Conservation (phyloP, 1,140 invertebrate species). For the Phortica variegata region DNA sequence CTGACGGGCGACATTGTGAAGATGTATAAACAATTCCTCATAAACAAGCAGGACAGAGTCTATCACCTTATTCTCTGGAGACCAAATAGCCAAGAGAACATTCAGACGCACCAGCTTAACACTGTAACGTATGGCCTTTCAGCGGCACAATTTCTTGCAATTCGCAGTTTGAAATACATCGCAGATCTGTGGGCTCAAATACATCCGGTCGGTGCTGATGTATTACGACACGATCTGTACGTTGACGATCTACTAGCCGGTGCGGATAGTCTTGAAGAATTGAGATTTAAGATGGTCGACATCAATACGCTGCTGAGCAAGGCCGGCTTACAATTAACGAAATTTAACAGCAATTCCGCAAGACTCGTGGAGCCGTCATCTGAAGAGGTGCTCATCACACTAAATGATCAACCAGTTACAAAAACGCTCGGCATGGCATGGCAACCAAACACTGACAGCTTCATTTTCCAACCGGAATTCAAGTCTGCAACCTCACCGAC, state of each 20-base stretch:
- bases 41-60: slow-evolving; percentile 24
- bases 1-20: slow-evolving; percentile 50
- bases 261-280: not conserved
- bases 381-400: not conserved
- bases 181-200: not conserved
- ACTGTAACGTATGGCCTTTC: slow-evolving; percentile 4
- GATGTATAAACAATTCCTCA: slow-evolving; percentile 57
- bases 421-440: not conserved
- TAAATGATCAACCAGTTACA: not conserved
- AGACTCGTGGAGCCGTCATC: not conserved
- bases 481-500: not conserved
- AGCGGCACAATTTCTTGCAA: slow-evolving; percentile 5
- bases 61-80: not conserved
- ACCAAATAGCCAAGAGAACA: slow-evolving; percentile 40
- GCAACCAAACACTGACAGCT: not conserved
- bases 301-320: not conserved
- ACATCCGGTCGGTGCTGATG: not conserved
- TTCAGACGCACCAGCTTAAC: slow-evolving; percentile 20
- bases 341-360: not conserved
- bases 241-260: not conserved
- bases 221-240: not conserved
- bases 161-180: not conserved
- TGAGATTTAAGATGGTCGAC: not conserved
- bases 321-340: not conserved
- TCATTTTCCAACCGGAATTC: not conserved